Conservation (phyloP, 2,113 vertebrate genomes). For the Forbesichthys papilliferus region DNA sequence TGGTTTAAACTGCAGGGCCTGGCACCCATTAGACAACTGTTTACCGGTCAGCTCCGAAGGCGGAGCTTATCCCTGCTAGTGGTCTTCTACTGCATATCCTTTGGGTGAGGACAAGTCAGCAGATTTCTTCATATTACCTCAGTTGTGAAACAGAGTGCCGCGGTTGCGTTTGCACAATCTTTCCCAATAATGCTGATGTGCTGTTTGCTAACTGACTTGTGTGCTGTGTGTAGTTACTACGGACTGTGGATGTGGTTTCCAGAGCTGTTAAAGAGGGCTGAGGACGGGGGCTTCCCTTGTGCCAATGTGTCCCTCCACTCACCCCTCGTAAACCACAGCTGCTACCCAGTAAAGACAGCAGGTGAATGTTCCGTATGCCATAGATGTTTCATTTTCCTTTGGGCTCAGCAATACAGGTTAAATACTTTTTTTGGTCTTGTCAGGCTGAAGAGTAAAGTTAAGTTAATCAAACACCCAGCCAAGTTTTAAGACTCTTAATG, state of each 20-base stretch:
- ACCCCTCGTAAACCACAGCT: conserved; percentile 53
- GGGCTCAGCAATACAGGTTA: too few relatives aligned
- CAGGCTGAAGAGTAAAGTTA: too few relatives aligned
- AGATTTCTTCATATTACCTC: background rate
- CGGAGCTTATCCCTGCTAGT: conserved; percentile 65
- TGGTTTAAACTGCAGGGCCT: conserved; percentile 48
- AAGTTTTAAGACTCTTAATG: too few relatives aligned
- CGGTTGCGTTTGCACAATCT: background rate
- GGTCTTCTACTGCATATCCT: conserved; percentile 79
- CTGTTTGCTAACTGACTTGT: background rate
- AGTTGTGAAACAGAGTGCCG: background rate
- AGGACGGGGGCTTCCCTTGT: conserved; percentile 71
- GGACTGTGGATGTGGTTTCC: conserved; percentile 83
- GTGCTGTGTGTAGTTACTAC: conserved; percentile 66
- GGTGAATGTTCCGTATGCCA: conserved; percentile 45
- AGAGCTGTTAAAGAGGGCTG: conserved; percentile 66
- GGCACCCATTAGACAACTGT: conserved; percentile 64
- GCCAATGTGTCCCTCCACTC: conserved; percentile 47
- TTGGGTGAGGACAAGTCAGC: conserved; percentile 66
- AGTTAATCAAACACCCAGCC: too few relatives aligned
- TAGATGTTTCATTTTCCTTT: too few relatives aligned
- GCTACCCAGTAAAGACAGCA: conserved; percentile 71
- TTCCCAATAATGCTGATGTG: background rate
- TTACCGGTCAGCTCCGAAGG: conserved; percentile 43
- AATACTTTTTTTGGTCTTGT: too few relatives aligned